Conservation (phyloP, 2,888 invertebrate genomes). For the Volucella bombylans region DNA sequence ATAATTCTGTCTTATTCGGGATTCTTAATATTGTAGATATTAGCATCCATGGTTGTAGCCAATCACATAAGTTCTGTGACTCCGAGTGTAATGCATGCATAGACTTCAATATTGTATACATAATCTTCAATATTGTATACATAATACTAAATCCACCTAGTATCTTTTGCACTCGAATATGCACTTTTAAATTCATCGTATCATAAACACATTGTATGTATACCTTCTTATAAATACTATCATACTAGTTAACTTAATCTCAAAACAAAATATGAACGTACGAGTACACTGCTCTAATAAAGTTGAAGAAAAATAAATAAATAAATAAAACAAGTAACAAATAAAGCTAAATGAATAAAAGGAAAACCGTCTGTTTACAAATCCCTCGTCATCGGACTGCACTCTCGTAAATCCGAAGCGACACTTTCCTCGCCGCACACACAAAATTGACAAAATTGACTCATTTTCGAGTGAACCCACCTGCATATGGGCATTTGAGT, state of each 20-base stretch:
- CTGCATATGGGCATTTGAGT: constrained; percentile 40
- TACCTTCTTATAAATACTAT: constrained; percentile 20
- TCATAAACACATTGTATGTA: constrained; percentile 9
- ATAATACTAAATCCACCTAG: too few relatives aligned
- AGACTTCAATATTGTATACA: too few relatives aligned
- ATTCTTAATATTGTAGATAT: too few relatives aligned
- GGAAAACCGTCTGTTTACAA: constrained; percentile 47
- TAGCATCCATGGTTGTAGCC: too few relatives aligned
- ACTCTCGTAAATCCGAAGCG: constrained; percentile 56
- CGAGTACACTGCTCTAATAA: constrained; percentile 21
- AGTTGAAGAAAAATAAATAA: background rate
- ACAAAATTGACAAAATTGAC: constrained; percentile 49
- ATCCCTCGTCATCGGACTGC: constrained; percentile 42
- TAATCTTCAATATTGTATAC: too few relatives aligned
- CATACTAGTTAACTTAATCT: constrained; percentile 25
- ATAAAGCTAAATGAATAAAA: background rate
- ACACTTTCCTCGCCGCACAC: constrained; percentile 44
- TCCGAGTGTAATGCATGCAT: too few relatives aligned
- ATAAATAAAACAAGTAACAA: too few relatives aligned
- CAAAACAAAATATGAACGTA: background rate
- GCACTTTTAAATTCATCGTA: background rate
- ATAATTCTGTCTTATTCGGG: too few relatives aligned
- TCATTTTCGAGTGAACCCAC: constrained; percentile 68
- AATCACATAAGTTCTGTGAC: too few relatives aligned
- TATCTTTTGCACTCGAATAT: too few relatives aligned